Conservation (phyloP, 1,140 invertebrate species). For the Drosophila micromelanica region DNA sequence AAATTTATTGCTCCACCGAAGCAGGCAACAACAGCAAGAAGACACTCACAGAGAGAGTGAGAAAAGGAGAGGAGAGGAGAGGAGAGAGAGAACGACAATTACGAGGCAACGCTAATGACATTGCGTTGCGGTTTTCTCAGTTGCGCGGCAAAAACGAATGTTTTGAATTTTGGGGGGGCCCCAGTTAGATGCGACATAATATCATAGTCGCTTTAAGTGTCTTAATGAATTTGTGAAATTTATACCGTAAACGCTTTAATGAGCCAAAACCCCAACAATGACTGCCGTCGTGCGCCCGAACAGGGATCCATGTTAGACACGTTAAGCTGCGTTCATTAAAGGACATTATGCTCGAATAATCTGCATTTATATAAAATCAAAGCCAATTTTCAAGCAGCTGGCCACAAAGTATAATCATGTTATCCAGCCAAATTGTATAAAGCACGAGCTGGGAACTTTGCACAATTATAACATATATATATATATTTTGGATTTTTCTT, state of each 20-base stretch:
- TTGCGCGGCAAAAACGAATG: not conserved
- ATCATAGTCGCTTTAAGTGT: constrained; percentile 19
- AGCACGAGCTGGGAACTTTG: too few relatives aligned
- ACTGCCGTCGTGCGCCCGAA: not conserved
- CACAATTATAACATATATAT: too few relatives aligned
- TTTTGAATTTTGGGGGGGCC: constrained; percentile 17
- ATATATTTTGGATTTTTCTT: too few relatives aligned
- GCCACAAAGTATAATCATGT: not conserved
- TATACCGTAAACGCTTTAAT: not conserved
- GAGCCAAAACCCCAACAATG: not conserved
- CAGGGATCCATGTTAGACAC: not conserved
- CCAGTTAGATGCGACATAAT: not conserved
- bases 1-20: constrained; percentile 63
- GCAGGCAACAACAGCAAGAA: too few relatives aligned
- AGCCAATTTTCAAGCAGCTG: constrained; percentile 2
- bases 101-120: constrained; percentile 64
- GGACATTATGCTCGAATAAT: not conserved
- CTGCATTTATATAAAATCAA: not conserved
- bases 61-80: constrained; percentile 1
- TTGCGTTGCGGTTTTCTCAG: constrained; percentile 45
- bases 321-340: not conserved
- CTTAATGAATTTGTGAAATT: constrained; percentile 5
- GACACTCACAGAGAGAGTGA: not conserved
- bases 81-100: constrained; percentile 5
- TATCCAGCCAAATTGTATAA: not conserved